Base-by-base conservation (phyloP, 2,113 vertebrate genomes). In the Hydrolagus affinis region DNA sequence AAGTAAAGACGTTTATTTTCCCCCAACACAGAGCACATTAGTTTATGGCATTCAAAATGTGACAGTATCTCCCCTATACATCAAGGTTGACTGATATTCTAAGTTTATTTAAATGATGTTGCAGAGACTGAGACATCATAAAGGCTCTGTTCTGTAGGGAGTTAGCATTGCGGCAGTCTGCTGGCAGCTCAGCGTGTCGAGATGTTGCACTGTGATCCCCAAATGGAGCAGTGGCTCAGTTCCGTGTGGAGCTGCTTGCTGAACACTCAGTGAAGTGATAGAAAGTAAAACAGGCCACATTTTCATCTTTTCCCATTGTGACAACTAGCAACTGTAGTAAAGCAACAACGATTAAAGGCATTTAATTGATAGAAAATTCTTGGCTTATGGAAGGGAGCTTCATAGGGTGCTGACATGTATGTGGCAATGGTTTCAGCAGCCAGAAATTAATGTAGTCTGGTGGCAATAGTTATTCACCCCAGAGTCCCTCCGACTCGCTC, bases 31-130 rank as follows among this genome's bases (percentile, higher is more conserved):
- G 44, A 3, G 1, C 44, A 44, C 6, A 44, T 44, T 44, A 44
- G 44, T 44, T 44, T 44, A 44, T 44, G 44, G 44, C 44, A 44
- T 44, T 44, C 44, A 44, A 6, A 44, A 44, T 44, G 44, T 44
- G 44, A 44, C 44, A 44, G 44, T 44, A 44, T 44, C 44, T 44
- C 44, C 44, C 44, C 44, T 44, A 3, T 44, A 44, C 44, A 44
- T 44, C 44, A 44, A 44, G 44, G 44, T 44, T 44, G 44, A 44
- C 44, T 44, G 44, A 44, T 44, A 44, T 44, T 44, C 10, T 59
- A 77, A 77, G 11, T 77, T 23, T 57, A 57, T 77, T 77, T n/a
- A 77, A 77, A 59, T 57, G 44, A 76, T n/a, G 21, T 6, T 77
- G 19, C 17, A 77, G 23, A 59, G 74, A 59, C 56, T 44, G 44